Conservation (phyloP, 2,888 invertebrate species). For the Marasmarcha lunaedactyla region DNA sequence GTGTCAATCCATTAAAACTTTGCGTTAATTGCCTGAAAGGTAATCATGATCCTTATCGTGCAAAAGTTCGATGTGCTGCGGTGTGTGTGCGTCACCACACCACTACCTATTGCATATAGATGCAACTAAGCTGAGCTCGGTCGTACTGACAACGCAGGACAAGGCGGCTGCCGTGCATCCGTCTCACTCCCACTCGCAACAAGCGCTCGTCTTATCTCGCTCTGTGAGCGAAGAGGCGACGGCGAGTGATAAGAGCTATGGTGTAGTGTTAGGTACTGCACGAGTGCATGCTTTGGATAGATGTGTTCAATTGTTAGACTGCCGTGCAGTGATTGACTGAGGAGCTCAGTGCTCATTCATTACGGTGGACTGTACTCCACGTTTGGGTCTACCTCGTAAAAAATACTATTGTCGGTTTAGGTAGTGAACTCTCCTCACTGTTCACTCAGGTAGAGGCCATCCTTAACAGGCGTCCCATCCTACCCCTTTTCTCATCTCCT, state of each 20-base stretch:
- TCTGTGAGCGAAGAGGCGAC: background rate
- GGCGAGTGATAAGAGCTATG: background rate
- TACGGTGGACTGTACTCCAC: conserved; percentile 2
- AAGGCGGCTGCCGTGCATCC: background rate
- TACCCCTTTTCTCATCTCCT: too few relatives aligned
- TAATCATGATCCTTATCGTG: background rate
- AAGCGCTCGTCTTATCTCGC: background rate
- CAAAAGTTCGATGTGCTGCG: background rate
- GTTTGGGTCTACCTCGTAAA: conserved; percentile 1
- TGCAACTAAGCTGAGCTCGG: background rate
- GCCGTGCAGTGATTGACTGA: conserved; percentile 3
- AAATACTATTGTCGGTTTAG: background rate
- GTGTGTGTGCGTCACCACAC: conserved; percentile 2
- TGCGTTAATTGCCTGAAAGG: background rate
- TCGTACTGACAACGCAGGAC: background rate
- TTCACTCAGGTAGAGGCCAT: too few relatives aligned
- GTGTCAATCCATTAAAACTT: background rate
- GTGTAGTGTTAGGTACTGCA: conserved; percentile 2
- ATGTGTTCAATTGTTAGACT: background rate
- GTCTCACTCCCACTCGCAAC: background rate
- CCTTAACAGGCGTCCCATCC: too few relatives aligned
- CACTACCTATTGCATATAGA: conserved; percentile 5
- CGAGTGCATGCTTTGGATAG: background rate
- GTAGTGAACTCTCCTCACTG: too few relatives aligned
- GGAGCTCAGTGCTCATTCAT: conserved; percentile 3